These are phyloP conservation scores for Nematolebias whitei DNA, from an alignment of 2,113 vertebrate species.

Conservation along the genomic window DNA sequence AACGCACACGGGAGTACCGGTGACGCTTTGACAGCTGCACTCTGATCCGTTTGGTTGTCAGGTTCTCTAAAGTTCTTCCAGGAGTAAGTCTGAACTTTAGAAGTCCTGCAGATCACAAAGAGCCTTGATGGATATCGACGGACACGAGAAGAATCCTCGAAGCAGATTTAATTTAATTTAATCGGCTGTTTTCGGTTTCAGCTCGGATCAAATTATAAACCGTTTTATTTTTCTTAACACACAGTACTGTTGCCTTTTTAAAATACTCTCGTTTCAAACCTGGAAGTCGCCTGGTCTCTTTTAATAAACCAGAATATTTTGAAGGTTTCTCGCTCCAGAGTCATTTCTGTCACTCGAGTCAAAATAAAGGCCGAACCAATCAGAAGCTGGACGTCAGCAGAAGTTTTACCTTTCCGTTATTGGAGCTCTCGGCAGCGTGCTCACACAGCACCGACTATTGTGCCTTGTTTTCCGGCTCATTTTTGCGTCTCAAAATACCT, in stretches of 20 bases:
- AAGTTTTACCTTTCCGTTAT: not conserved
- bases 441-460: slow-evolving; percentile 9
- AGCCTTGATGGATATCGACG: too few species aligned
- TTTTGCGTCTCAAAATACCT: slow-evolving; percentile 16
- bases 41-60: slow-evolving; percentile 8
- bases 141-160: not conserved
- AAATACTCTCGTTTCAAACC: not conserved
- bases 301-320: not conserved
- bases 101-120: not conserved
- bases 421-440: not conserved
- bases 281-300: not conserved
- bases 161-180: not conserved
- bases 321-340: not conserved
- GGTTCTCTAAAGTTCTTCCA: not conserved
- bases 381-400: not conserved
- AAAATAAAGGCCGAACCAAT: not conserved
- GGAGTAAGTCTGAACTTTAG: not conserved
- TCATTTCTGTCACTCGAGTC: not conserved
- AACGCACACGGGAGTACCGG: slow-evolving; percentile 29
- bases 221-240: not conserved
- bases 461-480: slow-evolving; percentile 22
- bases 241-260: not conserved
- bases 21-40: slow-evolving; percentile 4
- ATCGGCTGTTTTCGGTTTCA: not conserved
- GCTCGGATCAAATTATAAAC: not conserved